Percentiles rank a stretch among this genome's conserved stretches.
Evolutionary conservation across 23 tunicate genomes (phyloP).

Genomic region (Phallusia fumigata): DNA sequence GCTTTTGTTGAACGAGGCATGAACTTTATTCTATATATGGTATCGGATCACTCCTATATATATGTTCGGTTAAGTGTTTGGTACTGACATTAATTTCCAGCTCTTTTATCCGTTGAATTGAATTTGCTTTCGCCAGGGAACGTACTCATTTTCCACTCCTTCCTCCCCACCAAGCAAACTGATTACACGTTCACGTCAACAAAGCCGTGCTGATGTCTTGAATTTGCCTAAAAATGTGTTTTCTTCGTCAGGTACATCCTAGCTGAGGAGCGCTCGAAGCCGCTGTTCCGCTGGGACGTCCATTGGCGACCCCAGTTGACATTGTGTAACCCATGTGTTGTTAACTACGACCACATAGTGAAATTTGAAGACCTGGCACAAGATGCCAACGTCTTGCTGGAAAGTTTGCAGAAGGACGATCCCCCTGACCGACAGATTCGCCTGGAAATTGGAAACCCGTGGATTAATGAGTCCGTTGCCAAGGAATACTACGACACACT

Average conservation of each 20-base stretch:
- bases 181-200: too few relatives aligned
- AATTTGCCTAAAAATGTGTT: too few relatives aligned
- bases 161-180: too few relatives aligned
- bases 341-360: constrained; percentile 54
- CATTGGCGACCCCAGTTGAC: constrained; percentile 73
- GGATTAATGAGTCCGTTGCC: constrained; percentile 16
- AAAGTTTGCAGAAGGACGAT: constrained; percentile 47
- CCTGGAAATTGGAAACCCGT: constrained; percentile 22
- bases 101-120: too few relatives aligned
- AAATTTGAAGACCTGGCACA: constrained; percentile 48
- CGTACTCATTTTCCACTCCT: too few relatives aligned
- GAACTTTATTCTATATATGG: too few relatives aligned
- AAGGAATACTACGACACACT: constrained; percentile 10
- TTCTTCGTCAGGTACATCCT: neutral
- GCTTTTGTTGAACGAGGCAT: too few relatives aligned
- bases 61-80: too few relatives aligned
- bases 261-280: neutral
- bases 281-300: constrained; percentile 20
- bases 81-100: too few relatives aligned
- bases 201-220: too few relatives aligned
- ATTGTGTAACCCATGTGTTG: constrained; percentile 73
- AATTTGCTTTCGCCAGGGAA: too few relatives aligned
- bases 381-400: constrained; percentile 45
- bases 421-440: constrained; percentile 14
- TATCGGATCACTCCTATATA: too few relatives aligned